phyloP scores from a whole-genome alignment of 2,888 invertebrate genomes.

The Phaonia tiefii region DNA sequence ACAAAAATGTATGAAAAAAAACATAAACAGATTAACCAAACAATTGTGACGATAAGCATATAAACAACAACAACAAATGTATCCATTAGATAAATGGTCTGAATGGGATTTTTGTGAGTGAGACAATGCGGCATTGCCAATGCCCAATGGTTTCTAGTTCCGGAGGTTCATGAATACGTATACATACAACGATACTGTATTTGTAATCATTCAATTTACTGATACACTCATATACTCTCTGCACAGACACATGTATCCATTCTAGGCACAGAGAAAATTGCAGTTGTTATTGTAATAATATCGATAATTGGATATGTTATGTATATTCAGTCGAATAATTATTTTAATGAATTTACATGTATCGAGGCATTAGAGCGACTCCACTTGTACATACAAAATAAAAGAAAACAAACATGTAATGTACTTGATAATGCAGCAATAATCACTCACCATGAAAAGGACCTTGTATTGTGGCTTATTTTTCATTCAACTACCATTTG shows the following conservation, averaged over 20 bases:
- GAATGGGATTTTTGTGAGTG: not conserved
- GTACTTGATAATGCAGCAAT: no score
- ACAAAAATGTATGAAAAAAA: not conserved
- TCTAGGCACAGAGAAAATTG: not conserved
- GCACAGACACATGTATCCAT: not conserved
- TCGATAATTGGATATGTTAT: conserved; percentile 28
- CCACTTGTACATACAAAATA: no score
- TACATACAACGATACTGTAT: not conserved
- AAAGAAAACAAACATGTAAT: no score
- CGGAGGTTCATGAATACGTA: no score
- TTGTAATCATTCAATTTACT: conserved; percentile 49
- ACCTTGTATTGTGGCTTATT: no score
- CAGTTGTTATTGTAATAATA: conserved; percentile 6
- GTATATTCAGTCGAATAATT: conserved; percentile 17
- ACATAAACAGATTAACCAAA: conserved; percentile 33
- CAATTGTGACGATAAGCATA: conserved; percentile 40
- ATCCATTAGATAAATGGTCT: conserved; percentile 37
- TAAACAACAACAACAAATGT: conserved; percentile 19
- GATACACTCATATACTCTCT: conserved; percentile 31
- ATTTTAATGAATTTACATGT: conserved; percentile 30
- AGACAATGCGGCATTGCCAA: not conserved
- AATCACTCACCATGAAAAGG: no score
- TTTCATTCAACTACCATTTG: no score
- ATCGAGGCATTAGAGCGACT: no score
- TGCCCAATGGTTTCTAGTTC: no score